phyloP scores from a whole-genome alignment of 2,113 vertebrate species.

The Oreochromis aureus region DNA sequence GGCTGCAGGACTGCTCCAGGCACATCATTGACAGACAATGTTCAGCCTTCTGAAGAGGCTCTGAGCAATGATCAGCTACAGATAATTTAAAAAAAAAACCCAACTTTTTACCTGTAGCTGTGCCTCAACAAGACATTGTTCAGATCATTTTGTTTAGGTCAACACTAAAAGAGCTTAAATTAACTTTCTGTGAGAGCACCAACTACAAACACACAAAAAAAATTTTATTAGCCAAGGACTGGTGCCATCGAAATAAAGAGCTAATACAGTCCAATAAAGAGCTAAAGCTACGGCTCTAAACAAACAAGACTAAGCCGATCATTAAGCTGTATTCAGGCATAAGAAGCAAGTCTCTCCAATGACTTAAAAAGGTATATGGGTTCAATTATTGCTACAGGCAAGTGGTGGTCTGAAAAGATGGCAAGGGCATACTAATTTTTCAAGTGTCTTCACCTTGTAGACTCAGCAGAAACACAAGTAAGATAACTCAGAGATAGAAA shows the following conservation, averaged over 20 bases:
- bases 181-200: background rate
- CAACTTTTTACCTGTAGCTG: background rate
- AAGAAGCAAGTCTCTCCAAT: background rate
- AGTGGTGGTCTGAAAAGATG: background rate
- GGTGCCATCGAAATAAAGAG: background rate
- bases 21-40: background rate
- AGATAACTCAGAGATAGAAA: background rate
- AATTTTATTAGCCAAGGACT: background rate
- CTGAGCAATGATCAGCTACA: background rate
- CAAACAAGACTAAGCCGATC: slow-evolving; percentile 21
- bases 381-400: background rate
- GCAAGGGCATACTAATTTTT: background rate
- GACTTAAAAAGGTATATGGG: background rate
- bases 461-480: background rate
- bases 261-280: background rate
- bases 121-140: background rate
- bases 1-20: background rate
- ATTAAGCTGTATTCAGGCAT: background rate
- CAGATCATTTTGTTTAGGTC: background rate
- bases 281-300: slow-evolving; percentile 6
- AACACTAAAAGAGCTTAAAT: background rate
- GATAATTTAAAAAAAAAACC: background rate
- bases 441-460: background rate
- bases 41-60: background rate
- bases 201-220: background rate